phyloP scores from a whole-genome alignment of 2,113 vertebrate genomes.

The Pyxicephalus adspersus region DNA sequence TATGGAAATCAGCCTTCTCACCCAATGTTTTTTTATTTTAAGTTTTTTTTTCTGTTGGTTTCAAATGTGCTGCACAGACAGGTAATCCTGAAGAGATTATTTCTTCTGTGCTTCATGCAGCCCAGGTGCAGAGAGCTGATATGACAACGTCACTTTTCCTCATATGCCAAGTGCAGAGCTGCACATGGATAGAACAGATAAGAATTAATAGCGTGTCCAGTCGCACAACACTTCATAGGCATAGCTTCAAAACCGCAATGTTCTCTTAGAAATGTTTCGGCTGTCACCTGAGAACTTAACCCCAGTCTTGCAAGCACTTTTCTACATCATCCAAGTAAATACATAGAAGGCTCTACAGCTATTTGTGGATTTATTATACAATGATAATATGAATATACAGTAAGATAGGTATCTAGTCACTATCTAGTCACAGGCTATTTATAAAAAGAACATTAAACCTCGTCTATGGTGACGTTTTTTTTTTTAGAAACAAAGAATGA shows the following conservation, averaged over 20 bases:
- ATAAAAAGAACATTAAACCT: too few species aligned
- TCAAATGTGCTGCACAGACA: conserved; percentile 17
- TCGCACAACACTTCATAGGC: conserved; percentile 20
- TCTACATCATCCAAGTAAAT: background rate
- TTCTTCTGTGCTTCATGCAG: background rate
- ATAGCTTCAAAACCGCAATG: background rate
- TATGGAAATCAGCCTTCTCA: conserved; percentile 2
- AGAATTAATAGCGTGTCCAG: conserved; percentile 22
- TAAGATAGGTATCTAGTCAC: too few species aligned
- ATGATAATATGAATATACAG: too few species aligned
- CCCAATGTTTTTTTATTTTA: background rate
- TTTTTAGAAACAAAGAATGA: too few species aligned
- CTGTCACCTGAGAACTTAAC: conserved; percentile 40
- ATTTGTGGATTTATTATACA: too few species aligned
- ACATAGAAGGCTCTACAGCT: background rate
- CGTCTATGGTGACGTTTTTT: too few species aligned
- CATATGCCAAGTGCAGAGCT: background rate
- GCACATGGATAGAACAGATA: conserved; percentile 38
- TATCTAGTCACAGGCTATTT: too few species aligned
- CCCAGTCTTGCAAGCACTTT: background rate
- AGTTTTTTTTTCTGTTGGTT: background rate
- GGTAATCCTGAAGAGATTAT: conserved; percentile 33
- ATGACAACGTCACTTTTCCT: conserved; percentile 8
- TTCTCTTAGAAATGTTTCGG: conserved; percentile 21
- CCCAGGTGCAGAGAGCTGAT: conserved; percentile 39